Conservation (phyloP, 2,888 invertebrate species). For the Campaea margaritaria region DNA sequence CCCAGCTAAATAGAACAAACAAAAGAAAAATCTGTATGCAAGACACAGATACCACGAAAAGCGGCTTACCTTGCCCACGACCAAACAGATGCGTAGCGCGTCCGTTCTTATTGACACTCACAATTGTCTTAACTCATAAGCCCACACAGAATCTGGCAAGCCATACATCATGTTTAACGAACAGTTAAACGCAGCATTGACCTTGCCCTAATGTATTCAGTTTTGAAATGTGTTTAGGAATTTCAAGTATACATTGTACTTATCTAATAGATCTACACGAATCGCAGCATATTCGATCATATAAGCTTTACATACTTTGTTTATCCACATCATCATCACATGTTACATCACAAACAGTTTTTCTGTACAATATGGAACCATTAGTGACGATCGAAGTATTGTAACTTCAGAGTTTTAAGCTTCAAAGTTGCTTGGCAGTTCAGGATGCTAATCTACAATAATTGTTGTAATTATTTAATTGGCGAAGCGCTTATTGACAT, state of each 20-base stretch:
- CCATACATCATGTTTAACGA: slow-evolving; percentile 30
- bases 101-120: slow-evolving; percentile 15
- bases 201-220: slow-evolving; percentile 27
- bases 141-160: slow-evolving; percentile 31
- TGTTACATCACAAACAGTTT: too few species aligned
- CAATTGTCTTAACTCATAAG: slow-evolving; percentile 26
- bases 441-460: too few species aligned
- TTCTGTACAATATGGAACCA: too few species aligned
- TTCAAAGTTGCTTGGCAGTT: too few species aligned
- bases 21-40: slow-evolving; percentile 18
- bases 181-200: slow-evolving; percentile 34
- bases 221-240: slow-evolving; percentile 19
- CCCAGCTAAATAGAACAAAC: slow-evolving; percentile 20
- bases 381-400: too few species aligned
- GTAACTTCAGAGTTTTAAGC: too few species aligned
- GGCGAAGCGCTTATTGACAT: too few species aligned
- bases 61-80: slow-evolving; percentile 22
- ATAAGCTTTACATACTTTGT: neutral
- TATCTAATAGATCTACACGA: neutral
- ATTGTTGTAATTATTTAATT: too few species aligned
- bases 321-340: too few species aligned
- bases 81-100: slow-evolving; percentile 17
- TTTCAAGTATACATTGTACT: slow-evolving; percentile 5
- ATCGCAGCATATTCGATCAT: neutral
- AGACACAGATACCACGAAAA: slow-evolving; percentile 9